A percentile compares a stretch with the other conserved stretches of the same genome.
These are phyloP conservation scores for Drosophila neoperkinsi DNA, from an alignment of 2,888 invertebrate species.

Conservation along the genomic window DNA sequence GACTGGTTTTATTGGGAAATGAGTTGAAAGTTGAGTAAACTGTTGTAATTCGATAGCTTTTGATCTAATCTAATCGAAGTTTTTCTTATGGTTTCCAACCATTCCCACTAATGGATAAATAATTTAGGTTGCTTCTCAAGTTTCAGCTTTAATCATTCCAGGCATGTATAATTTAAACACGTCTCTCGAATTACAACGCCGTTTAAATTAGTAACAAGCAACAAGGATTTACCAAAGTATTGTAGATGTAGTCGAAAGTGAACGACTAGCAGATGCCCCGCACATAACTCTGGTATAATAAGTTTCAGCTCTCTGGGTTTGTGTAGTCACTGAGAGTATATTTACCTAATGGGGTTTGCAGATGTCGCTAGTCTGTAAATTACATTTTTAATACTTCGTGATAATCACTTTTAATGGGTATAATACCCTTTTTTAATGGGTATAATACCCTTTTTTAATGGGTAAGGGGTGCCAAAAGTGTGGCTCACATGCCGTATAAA, in stretches of 20 bases:
- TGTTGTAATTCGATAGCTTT: constrained; percentile 12
- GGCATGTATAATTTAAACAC: neutral
- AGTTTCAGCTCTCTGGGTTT: neutral
- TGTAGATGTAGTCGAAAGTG: neutral
- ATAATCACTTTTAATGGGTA: neutral
- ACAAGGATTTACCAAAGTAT: constrained; percentile 45
- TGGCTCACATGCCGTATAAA: constrained; percentile 43
- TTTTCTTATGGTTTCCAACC: neutral
- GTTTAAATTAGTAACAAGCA: constrained; percentile 45
- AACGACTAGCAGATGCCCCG: neutral
- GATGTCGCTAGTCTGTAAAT: neutral
- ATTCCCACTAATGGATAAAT: constrained; percentile 25
- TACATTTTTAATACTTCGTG: neutral
- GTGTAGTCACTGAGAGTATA: neutral
- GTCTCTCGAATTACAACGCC: constrained; percentile 11
- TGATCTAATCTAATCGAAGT: neutral
- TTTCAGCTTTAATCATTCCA: constrained; percentile 2
- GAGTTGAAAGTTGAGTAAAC: neutral
- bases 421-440: neutral
- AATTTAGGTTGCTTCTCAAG: constrained; percentile 2
- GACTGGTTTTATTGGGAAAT: constrained; percentile 6
- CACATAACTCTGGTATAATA: neutral
- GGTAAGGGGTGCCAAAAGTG: constrained; percentile 2
- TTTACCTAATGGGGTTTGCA: neutral
- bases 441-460: neutral